These are phyloP conservation scores for Melopsittacus undulatus DNA, from an alignment of 2,797 vertebrate genomes.

Conservation along the genomic window DNA sequence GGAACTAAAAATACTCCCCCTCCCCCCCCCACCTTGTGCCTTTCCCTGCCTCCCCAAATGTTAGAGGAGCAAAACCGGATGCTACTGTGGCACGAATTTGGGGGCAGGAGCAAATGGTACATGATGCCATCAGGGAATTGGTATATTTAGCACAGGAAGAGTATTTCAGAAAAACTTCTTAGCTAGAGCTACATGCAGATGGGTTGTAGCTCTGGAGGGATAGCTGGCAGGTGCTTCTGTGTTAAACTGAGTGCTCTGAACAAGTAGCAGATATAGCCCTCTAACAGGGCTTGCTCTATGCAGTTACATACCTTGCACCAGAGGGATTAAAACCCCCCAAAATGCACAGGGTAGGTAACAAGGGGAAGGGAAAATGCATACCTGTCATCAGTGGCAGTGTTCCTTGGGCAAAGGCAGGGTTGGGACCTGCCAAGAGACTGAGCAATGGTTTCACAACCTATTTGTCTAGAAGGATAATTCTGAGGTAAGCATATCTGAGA, in stretches of 20 bases:
- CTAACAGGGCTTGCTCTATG: not conserved
- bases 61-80: slow-evolving; percentile 13
- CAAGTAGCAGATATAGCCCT: not conserved
- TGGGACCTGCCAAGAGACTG: not conserved
- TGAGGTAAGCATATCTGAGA: not conserved
- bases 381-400: not conserved
- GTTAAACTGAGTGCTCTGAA: not conserved
- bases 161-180: not conserved
- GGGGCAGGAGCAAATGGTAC: slow-evolving; percentile 1
- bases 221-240: not conserved
- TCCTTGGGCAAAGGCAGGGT: not conserved
- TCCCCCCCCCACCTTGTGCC: not conserved
- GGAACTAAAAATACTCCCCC: not conserved
- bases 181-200: not conserved
- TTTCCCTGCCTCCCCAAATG: slow-evolving; percentile 24
- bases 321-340: not conserved
- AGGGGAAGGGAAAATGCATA: not conserved
- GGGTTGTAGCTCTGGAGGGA: not conserved
- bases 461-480: slow-evolving; percentile 23
- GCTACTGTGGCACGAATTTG: not conserved
- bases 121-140: not conserved
- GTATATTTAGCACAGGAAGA: not conserved
- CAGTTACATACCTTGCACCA: not conserved
- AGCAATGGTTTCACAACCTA: not conserved
- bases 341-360: not conserved